A percentile compares a stretch with the other conserved stretches of the same genome.
phyloP scores from a whole-genome alignment of 2,888 invertebrate species.

The Dusona sp. region DNA sequence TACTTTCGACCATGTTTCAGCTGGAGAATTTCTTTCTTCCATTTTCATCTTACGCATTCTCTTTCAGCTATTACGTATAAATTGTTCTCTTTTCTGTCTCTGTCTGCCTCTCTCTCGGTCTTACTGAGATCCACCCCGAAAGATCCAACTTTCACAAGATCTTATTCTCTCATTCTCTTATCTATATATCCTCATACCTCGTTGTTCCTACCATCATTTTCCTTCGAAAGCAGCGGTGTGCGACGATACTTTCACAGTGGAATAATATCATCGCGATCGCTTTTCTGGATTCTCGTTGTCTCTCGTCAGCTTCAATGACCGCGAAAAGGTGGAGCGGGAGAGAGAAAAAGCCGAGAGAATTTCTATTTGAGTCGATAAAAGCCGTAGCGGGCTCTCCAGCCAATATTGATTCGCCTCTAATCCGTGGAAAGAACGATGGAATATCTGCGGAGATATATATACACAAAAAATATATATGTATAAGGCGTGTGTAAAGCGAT shows the following conservation, averaged over 20 bases:
- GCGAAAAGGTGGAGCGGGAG: conserved; percentile 60
- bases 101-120: conserved; percentile 3
- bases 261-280: conserved; percentile 14
- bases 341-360: conserved; percentile 72
- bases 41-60: conserved; percentile 54
- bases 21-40: conserved; percentile 35
- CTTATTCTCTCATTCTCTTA: conserved; percentile 51
- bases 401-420: conserved; percentile 85
- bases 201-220: conserved; percentile 1
- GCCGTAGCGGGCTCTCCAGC: conserved; percentile 81
- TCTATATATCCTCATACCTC: conserved; percentile 34
- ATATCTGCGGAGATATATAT: conserved; percentile 57
- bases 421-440: conserved; percentile 79
- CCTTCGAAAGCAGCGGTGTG: conserved; percentile 1
- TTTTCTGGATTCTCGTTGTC: conserved; percentile 38
- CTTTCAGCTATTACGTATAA: conserved; percentile 12
- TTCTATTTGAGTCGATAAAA: conserved; percentile 83
- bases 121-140: conserved; percentile 34
- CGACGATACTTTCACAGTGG: not conserved
- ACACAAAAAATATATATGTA: not conserved
- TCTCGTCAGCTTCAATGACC: conserved; percentile 42
- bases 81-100: conserved; percentile 31
- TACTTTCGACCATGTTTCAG: conserved; percentile 4
- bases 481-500: conserved; percentile 11
- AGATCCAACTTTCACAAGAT: conserved; percentile 52